Base-by-base conservation (phyloP, 2,888 invertebrate species). In the Eudemis profundana region DNA sequence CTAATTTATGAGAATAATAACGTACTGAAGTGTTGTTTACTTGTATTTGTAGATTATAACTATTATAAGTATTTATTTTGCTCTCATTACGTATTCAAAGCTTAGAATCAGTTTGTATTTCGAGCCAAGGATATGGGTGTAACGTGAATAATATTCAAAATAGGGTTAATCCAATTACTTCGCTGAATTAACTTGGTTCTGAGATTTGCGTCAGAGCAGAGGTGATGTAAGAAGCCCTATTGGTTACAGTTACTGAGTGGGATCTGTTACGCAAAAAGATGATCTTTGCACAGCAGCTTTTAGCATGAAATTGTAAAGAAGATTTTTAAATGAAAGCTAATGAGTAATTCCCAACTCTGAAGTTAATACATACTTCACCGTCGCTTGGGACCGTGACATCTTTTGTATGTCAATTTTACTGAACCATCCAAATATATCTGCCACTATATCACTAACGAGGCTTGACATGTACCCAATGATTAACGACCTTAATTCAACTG, bases 41-140 rank as follows among this genome's bases (percentile, higher is more conserved):
- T 21, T 53, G 12, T 27, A 15, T n/a, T n/a, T n/a, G n/a, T n/a
- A n/a, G n/a, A n/a, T n/a, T n/a, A n/a, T n/a, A n/a, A n/a, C n/a
- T n/a, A n/a, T n/a, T n/a, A n/a, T 29, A 44, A 8, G n/a, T 19
- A 29, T 56, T 56, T 42, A 56, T 56, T 56, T 29, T 12, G 29
- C 40, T 27, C 42, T 40, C 40, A 54, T 42, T 40, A 54, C 42
- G 29, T 15, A 19, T 10, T 15, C 33, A n/a, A n/a, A n/a, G 33
- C 7, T 36, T 8, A 27, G 23, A 51, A 23, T 23, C 27, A 8
- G 19, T 29, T 17, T 44, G 27, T 38, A 23, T 44, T 56, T 56
- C 19, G 42, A 27, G 42, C n/a, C 3, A 15, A 15, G 33, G n/a
- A 4, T 56, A 27, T 40, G n/a, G 23, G 23, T 53, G 27, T 36